Conservation (phyloP, 2,797 vertebrate species). For the Urosaurus nigricauda region DNA sequence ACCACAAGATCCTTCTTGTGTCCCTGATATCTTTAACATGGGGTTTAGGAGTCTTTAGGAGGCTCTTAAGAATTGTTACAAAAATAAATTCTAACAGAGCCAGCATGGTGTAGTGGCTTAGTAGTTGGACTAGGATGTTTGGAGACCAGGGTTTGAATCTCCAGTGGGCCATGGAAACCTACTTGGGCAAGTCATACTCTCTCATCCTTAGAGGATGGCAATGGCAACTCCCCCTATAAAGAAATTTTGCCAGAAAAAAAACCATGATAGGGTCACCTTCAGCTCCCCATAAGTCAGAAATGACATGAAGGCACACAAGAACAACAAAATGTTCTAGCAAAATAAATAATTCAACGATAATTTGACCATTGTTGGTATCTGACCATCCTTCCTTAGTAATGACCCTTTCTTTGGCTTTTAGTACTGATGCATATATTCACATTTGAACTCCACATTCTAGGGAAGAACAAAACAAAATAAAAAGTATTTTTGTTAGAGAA, state of each 20-base stretch:
- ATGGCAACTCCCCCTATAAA: no score
- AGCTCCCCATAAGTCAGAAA: no score
- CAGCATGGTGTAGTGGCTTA: no score
- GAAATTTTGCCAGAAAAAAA: no score
- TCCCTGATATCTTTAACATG: background rate
- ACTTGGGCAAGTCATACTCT: no score
- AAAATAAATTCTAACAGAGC: background rate
- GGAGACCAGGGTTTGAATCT: no score
- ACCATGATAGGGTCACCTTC: no score
- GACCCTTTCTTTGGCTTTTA: background rate
- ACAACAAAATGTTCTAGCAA: background rate
- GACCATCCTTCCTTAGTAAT: background rate
- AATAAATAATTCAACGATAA: background rate
- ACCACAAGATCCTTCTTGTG: background rate
- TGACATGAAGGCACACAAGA: no score
- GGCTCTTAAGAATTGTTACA: background rate
- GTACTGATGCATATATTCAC: background rate
- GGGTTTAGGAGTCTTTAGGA: no score
- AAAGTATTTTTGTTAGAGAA: background rate
- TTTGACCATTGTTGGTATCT: background rate
- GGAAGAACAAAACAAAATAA: background rate
- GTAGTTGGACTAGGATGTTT: no score
- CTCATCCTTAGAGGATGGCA: no score
- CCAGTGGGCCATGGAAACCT: no score
- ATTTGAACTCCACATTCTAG: background rate